Evolutionary conservation across 2,888 invertebrate genomes (phyloP).

Genomic region (Schizaphis graminum): DNA sequence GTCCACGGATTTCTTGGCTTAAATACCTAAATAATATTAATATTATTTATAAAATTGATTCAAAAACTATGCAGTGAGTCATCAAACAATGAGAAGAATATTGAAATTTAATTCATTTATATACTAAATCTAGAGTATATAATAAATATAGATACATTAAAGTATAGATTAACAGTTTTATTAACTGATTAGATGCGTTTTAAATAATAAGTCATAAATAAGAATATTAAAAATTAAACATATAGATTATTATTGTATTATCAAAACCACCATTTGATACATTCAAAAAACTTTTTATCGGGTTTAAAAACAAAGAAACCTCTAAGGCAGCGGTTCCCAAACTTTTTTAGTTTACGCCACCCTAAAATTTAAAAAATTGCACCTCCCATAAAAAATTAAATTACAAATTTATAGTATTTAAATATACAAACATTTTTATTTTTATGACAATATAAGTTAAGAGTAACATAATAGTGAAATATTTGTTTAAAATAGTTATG

Average conservation of each 20-base stretch:
- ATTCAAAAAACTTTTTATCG: background rate
- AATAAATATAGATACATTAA: background rate
- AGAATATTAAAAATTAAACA: background rate
- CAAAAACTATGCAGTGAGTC: background rate
- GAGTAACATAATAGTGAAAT: too few species aligned
- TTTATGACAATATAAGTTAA: too few species aligned
- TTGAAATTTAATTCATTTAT: background rate
- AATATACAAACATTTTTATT: too few species aligned
- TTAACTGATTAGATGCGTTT: background rate
- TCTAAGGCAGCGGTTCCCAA: too few species aligned
- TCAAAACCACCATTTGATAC: background rate
- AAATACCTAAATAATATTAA: slow-evolving; percentile 77
- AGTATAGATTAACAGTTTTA: background rate
- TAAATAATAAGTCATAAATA: background rate
- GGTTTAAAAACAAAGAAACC: too few species aligned
- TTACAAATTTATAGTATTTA: too few species aligned
- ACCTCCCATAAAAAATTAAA: too few species aligned
- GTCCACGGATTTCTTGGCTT: slow-evolving; percentile 71
- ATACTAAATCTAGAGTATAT: background rate
- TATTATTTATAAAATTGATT: slow-evolving; percentile 7
- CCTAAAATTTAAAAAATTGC: too few species aligned
- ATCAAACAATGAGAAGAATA: background rate
- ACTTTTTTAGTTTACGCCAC: too few species aligned
- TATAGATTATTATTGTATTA: background rate
- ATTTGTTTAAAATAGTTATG: too few species aligned